Evolutionary conservation across 2,888 invertebrate genomes (phyloP).

Genomic region (Rhagium mordax): DNA sequence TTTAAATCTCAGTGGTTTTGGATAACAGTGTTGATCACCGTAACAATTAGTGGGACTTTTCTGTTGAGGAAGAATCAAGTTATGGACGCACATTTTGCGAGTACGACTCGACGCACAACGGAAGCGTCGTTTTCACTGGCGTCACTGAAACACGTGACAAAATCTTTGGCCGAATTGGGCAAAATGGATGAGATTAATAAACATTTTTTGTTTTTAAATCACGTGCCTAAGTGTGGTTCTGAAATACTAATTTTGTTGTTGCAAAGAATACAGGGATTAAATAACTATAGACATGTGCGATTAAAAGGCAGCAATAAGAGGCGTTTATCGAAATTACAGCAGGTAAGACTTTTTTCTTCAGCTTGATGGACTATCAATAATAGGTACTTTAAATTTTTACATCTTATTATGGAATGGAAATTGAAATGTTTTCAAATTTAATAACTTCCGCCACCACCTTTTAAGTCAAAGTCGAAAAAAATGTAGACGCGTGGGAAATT

Average conservation of each 20-base stretch:
- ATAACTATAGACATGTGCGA: constrained; percentile 75
- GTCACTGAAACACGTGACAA: constrained; percentile 69
- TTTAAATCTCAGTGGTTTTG: constrained; percentile 49
- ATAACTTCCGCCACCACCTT: too few species aligned
- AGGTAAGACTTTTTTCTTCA: constrained; percentile 68
- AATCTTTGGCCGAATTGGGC: constrained; percentile 72
- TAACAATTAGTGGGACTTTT: constrained; percentile 50
- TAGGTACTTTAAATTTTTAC: too few species aligned
- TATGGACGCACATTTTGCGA: constrained; percentile 17
- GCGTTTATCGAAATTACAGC: constrained; percentile 64
- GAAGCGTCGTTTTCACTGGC: constrained; percentile 52
- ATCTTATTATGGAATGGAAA: too few species aligned
- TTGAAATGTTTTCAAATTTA: too few species aligned
- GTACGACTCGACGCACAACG: constrained; percentile 40
- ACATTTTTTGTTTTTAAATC: constrained; percentile 75
- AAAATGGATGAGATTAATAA: constrained; percentile 70
- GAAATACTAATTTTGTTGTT: constrained; percentile 75
- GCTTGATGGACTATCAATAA: too few species aligned
- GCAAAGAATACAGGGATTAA: constrained; percentile 74
- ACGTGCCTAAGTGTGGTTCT: constrained; percentile 75
- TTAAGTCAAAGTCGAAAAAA: too few species aligned
- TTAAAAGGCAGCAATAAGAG: constrained; percentile 66
- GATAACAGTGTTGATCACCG: constrained; percentile 40
- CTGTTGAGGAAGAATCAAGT: constrained; percentile 43
- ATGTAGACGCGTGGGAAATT: too few species aligned